Evolutionary conservation across 1,140 invertebrate species (phyloP), one percentile per base, ranked within the genome.

Genomic region (Drosophila ananassae): DNA sequence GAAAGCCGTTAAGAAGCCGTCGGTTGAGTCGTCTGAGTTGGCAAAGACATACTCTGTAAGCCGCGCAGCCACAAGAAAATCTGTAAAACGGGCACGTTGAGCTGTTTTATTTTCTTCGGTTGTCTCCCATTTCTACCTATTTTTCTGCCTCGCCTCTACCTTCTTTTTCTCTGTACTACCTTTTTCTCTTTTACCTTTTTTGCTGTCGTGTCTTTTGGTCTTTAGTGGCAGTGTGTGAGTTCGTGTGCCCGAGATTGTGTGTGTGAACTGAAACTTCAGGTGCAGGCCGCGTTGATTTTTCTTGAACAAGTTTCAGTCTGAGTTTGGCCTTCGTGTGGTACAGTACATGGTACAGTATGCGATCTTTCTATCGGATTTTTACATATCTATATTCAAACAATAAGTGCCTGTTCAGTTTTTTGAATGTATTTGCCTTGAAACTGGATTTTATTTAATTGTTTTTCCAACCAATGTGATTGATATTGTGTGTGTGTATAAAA

Each of bases 321-420:
- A 91, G 85, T 91, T 89, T 91, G 90, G 90, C 90, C 90, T 91
- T 90, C 90, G 89, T 89, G 63, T 90, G 84, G 90, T 44, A 44
- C 41, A 44, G 41, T 44, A 44, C 74, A 90, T 90, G 90, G 90
- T 91, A 91, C 90, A 91, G 82, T 91, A 89, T 85, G 77, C 83
- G 85, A 54, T 75, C 73, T 66, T 4, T 58, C 22, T 24, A 64
- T 59, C 41, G 57, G 83, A 59, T 54, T 51, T 48, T 62, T 56
- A 48, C 61, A 66, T 32, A 34, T 48, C 30, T 67, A 52, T 62
- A 48, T 48, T 62, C 63, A 56, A 69, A 64, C 67, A 73, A 73
- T 76, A 50, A 63, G 73, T 79, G 62, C 44, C 37, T 57, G 50
- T 72, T 48, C 46, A 48, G 48, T 58, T 13, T 13, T 56, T 56